Evolutionary conservation across 2,797 vertebrate genomes (phyloP).

Genomic region (Semotilus atromaculatus): DNA sequence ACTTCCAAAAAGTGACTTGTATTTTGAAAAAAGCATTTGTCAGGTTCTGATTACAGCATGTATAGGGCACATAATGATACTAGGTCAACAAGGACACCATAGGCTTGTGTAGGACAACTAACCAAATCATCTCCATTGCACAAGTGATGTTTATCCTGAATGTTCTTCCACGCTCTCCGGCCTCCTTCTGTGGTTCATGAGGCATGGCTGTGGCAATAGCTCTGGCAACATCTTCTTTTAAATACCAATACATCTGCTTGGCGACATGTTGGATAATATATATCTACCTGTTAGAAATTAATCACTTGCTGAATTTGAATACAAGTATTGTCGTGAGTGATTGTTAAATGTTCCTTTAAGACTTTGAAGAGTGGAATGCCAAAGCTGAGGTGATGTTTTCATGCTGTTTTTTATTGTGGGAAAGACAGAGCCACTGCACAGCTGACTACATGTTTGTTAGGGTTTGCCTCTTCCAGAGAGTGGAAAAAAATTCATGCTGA

Average conservation of each 20-base stretch:
- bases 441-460: slow-evolving; percentile 73
- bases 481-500: slow-evolving; percentile 45
- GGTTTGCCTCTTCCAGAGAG: slow-evolving; percentile 48
- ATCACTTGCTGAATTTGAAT: neutral
- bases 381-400: slow-evolving; percentile 73
- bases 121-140: slow-evolving; percentile 42
- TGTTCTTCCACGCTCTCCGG: slow-evolving; percentile 46
- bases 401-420: slow-evolving; percentile 70
- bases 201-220: slow-evolving; percentile 43
- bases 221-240: slow-evolving; percentile 5
- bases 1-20: neutral
- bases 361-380: slow-evolving; percentile 53
- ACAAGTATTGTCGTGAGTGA: neutral
- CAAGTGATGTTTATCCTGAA: slow-evolving; percentile 54
- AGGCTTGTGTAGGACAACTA: slow-evolving; percentile 27
- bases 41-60: slow-evolving; percentile 25
- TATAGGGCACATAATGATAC: neutral
- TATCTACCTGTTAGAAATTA: neutral
- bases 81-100: slow-evolving; percentile 24
- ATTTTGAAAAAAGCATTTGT: slow-evolving; percentile 2
- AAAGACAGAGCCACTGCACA: slow-evolving; percentile 70
- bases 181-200: slow-evolving; percentile 51
- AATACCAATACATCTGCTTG: slow-evolving; percentile 14
- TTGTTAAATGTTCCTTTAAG: slow-evolving; percentile 51
- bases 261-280: neutral